phyloP scores from a whole-genome alignment of 2,113 vertebrate species.

The Burhinus bistriatus region DNA sequence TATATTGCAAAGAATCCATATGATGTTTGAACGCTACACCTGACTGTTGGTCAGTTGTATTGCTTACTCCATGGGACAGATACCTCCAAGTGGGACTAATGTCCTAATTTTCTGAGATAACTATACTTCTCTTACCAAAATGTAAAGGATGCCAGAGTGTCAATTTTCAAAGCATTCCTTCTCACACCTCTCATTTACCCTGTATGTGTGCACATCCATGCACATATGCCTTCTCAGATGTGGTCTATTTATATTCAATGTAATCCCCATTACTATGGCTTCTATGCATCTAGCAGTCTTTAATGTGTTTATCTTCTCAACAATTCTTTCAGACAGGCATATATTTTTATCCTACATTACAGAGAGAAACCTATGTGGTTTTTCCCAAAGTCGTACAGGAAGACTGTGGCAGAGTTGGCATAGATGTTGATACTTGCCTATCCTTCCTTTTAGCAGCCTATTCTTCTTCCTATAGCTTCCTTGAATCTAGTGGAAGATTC shows the following conservation, averaged over 20 bases:
- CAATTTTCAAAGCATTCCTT: not conserved
- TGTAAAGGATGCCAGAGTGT: not conserved
- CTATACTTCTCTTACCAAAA: not conserved
- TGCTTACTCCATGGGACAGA: not conserved
- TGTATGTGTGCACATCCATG: not conserved
- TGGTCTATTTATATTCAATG: not conserved
- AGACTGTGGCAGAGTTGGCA: not conserved
- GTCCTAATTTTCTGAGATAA: not conserved
- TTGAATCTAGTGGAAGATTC: not conserved
- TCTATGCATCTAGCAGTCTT: not conserved
- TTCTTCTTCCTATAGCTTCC: not conserved
- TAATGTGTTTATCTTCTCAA: not conserved
- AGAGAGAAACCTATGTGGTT: not conserved
- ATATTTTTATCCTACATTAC: not conserved
- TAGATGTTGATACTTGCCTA: not conserved
- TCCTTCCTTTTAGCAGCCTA: not conserved
- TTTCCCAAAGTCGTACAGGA: not conserved
- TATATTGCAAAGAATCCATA: not conserved
- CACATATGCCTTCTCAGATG: not conserved
- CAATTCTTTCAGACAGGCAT: not conserved
- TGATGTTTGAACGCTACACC: not conserved
- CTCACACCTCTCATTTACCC: not conserved
- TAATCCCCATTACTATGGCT: not conserved
- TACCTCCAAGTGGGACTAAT: not conserved
- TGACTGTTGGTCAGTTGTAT: not conserved